phyloP scores from a whole-genome alignment of 2,888 invertebrate species.

The Synanthedon vespiformis region DNA sequence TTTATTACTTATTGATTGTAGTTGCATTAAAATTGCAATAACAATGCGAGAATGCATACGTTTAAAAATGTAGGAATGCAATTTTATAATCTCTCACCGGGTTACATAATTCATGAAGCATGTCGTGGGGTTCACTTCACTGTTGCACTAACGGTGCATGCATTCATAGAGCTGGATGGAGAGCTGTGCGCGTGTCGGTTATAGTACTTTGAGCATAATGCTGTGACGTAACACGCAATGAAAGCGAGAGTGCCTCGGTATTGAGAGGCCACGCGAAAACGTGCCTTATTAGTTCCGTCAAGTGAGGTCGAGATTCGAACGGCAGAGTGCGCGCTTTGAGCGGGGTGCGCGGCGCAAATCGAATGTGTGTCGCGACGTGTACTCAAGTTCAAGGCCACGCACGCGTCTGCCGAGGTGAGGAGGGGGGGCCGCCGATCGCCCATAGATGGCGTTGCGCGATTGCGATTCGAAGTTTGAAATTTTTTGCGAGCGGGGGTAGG shows the following conservation, averaged over 20 bases:
- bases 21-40: no score
- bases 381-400: constrained; percentile 68
- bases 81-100: no score
- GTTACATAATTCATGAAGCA: no score
- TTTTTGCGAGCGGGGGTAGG: constrained; percentile 49
- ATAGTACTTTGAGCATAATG: not conserved
- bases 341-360: constrained; percentile 33
- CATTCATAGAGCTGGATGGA: not conserved
- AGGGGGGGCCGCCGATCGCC: constrained; percentile 34
- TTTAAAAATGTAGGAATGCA: no score
- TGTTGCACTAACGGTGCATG: not conserved
- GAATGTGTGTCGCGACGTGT: constrained; percentile 60
- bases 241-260: constrained; percentile 46
- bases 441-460: constrained; percentile 64
- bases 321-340: constrained; percentile 34
- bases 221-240: constrained; percentile 42
- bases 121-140: no score
- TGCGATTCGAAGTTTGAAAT: constrained; percentile 51
- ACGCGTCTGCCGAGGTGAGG: constrained; percentile 4
- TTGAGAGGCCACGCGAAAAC: constrained; percentile 45
- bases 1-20: no score
- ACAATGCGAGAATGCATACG: no score
- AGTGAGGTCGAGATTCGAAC: constrained; percentile 41
- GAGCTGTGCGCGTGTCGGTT: not conserved
- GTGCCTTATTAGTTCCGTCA: constrained; percentile 52